Percentiles rank a stretch among this genome's conserved stretches.
These are phyloP conservation scores for Eulemur mongoz DNA, from an alignment of 2,797 vertebrate genomes.

Conservation along the genomic window DNA sequence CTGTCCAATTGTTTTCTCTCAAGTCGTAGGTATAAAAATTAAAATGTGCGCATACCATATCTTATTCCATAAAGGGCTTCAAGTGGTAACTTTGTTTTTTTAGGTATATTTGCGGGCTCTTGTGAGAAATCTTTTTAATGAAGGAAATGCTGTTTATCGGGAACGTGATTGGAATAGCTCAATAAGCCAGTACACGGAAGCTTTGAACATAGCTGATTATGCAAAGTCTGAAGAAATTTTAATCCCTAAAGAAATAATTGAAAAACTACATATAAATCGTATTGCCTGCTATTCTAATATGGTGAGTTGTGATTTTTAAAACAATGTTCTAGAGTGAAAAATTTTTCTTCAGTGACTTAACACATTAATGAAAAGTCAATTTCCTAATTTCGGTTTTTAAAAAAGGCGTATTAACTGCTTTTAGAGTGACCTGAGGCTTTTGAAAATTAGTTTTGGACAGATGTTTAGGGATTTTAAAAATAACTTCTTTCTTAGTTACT, in stretches of 20 bases:
- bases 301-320: constrained; percentile 83
- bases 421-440: background rate
- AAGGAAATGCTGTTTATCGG: constrained; percentile 95
- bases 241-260: constrained; percentile 89
- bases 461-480: background rate
- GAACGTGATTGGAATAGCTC: constrained; percentile 93
- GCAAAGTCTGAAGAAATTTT: constrained; percentile 94
- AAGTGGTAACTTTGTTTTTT: constrained; percentile 58
- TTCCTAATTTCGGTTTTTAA: constrained; percentile 19
- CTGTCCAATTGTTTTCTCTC: background rate
- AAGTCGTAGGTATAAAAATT: background rate
- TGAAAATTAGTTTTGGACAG: background rate
- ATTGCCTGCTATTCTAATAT: constrained; percentile 95
- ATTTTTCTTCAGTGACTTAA: background rate
- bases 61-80: background rate
- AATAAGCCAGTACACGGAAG: constrained; percentile 94
- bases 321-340: background rate
- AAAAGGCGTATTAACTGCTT: background rate
- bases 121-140: constrained; percentile 95
- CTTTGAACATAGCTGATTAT: constrained; percentile 95
- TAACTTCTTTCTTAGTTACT: background rate
- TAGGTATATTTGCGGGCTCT: constrained; percentile 95
- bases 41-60: background rate
- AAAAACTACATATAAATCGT: constrained; percentile 95
- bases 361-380: constrained; percentile 7